These are phyloP conservation scores for Decapterus maruadsi DNA, from an alignment of 2,797 vertebrate species.

Conservation along the genomic window DNA sequence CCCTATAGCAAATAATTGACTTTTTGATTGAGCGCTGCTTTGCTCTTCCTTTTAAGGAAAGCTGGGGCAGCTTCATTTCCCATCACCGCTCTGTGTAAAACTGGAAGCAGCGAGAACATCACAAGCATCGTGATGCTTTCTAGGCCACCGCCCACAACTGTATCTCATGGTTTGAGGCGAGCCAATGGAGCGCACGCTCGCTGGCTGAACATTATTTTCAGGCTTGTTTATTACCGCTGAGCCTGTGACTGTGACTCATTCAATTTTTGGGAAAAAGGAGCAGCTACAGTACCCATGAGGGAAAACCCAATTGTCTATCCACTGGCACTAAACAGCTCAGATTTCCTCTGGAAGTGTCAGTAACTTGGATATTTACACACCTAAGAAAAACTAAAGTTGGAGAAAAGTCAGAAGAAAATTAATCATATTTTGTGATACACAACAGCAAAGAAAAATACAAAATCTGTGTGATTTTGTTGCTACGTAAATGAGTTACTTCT, in stretches of 20 bases:
- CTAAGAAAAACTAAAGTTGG: not conserved
- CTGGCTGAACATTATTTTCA: conserved; percentile 31
- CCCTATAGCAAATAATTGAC: conserved; percentile 55
- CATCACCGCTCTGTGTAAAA: conserved; percentile 71
- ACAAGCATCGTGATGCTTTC: conserved; percentile 71
- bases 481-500: not conserved
- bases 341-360: not conserved
- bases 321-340: not conserved
- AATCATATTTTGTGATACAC: not conserved
- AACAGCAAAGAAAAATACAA: not conserved
- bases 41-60: conserved; percentile 79
- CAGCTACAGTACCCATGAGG: conserved; percentile 3
- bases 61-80: conserved; percentile 69
- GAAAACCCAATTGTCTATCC: conserved; percentile 1
- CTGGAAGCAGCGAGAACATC: conserved; percentile 69
- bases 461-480: not conserved
- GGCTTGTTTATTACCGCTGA: conserved; percentile 60
- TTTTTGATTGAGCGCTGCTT: conserved; percentile 52
- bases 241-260: conserved; percentile 74
- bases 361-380: not conserved
- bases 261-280: conserved; percentile 57
- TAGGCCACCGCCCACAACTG: conserved; percentile 68
- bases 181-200: conserved; percentile 65
- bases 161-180: conserved; percentile 60
- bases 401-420: not conserved